Conservation (phyloP, 2,888 invertebrate species). For the Pharmacophagus antenor region DNA sequence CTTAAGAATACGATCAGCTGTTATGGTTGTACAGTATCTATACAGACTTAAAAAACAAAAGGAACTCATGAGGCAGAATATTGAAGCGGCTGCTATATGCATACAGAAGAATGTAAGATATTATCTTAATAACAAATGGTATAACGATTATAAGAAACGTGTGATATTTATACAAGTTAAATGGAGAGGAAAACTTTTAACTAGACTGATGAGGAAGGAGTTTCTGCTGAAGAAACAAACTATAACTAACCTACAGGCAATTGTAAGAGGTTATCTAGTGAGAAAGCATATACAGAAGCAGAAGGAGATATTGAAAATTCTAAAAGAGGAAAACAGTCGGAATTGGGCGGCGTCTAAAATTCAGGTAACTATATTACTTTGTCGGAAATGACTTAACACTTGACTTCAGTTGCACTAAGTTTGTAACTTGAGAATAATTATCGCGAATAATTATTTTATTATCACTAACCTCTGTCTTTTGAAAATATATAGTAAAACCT, state of each 20-base stretch:
- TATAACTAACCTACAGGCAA: constrained; percentile 63
- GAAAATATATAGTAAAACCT: too few relatives aligned
- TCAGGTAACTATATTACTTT: too few relatives aligned
- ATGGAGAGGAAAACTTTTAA: constrained; percentile 65
- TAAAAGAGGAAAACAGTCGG: constrained; percentile 59
- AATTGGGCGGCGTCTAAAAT: constrained; percentile 82
- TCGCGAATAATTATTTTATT: neutral
- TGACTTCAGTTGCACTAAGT: too few relatives aligned
- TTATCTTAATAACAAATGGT: constrained; percentile 52
- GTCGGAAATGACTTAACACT: too few relatives aligned
- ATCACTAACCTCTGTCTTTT: too few relatives aligned
- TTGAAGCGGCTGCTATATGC: constrained; percentile 50
- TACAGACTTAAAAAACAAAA: constrained; percentile 55
- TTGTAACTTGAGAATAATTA: too few relatives aligned
- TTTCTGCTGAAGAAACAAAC: constrained; percentile 53
- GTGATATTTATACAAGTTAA: constrained; percentile 58
- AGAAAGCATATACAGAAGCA: constrained; percentile 67
- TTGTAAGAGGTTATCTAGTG: constrained; percentile 72
- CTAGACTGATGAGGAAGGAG: constrained; percentile 56
- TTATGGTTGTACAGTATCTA: constrained; percentile 56
- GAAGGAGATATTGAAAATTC: constrained; percentile 63
- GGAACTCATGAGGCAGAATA: constrained; percentile 41
- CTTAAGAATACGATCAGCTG: constrained; percentile 45
- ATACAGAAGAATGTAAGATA: constrained; percentile 61
- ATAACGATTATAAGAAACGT: constrained; percentile 47